Conservation (phyloP, 2,888 invertebrate genomes). For the Ametastegia equiseti region DNA sequence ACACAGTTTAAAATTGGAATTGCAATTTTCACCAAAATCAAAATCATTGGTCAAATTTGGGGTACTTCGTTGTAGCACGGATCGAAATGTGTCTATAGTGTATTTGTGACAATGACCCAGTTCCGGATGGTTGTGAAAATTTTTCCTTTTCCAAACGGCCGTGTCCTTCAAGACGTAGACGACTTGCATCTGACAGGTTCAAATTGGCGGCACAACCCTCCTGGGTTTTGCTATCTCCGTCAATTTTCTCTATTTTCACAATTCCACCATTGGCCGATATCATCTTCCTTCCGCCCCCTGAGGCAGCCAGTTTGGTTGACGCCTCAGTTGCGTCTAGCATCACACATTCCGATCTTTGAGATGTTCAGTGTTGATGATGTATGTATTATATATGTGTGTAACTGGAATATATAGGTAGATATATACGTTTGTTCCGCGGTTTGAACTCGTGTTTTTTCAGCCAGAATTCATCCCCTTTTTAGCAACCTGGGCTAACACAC, state of each 20-base stretch:
- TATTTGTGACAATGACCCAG: conserved; percentile 19
- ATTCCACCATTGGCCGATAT: conserved; percentile 6
- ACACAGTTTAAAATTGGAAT: background rate
- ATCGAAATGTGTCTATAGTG: background rate
- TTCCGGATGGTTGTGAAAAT: background rate
- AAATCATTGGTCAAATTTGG: background rate
- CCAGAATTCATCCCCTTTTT: background rate
- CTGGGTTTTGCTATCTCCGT: conserved; percentile 2
- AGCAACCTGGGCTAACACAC: background rate
- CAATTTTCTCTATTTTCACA: conserved; percentile 37
- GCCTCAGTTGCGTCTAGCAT: background rate
- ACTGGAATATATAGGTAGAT: too few relatives aligned
- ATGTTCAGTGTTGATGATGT: background rate
- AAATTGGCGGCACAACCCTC: conserved; percentile 34
- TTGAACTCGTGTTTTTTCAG: background rate
- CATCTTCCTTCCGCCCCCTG: background rate
- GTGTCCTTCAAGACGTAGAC: background rate
- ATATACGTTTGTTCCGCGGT: background rate
- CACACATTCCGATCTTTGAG: background rate
- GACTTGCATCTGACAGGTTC: conserved; percentile 43
- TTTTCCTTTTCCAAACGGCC: background rate
- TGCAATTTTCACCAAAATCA: background rate
- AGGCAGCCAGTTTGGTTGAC: conserved; percentile 19
- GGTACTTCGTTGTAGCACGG: background rate
- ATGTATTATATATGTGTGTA: too few relatives aligned